phyloP scores from a whole-genome alignment of 1,140 invertebrate genomes.

The Lepidostoma basale region DNA sequence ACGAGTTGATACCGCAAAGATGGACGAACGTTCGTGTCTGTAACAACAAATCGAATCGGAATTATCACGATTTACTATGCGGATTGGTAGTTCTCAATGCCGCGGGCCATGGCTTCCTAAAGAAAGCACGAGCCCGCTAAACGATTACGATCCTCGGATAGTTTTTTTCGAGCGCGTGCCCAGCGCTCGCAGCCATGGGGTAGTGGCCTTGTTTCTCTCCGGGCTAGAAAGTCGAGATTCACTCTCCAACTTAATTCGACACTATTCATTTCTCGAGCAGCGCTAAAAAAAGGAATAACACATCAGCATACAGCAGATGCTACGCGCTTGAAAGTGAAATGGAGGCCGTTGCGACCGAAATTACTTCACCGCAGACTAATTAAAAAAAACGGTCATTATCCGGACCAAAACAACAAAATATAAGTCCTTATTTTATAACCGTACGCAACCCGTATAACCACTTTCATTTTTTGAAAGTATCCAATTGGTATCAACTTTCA shows the following conservation, averaged over 20 bases:
- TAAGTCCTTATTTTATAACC: conserved; percentile 33
- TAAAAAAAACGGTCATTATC: conserved; percentile 23
- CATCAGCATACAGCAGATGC: background rate
- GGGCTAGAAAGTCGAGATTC: conserved; percentile 23
- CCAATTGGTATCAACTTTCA: conserved; percentile 42
- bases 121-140: background rate
- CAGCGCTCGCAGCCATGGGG: background rate
- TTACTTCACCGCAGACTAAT: conserved; percentile 20
- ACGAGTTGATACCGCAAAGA: too few species aligned
- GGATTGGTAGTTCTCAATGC: background rate
- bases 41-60: background rate
- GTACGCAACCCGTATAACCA: conserved; percentile 32
- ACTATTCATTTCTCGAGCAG: background rate
- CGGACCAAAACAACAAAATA: conserved; percentile 18
- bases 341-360: background rate
- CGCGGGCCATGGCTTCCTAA: background rate
- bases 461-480: conserved; percentile 44
- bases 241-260: conserved; percentile 6
- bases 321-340: conserved; percentile 14
- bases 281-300: conserved; percentile 15
- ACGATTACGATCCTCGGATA: background rate
- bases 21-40: too few species aligned
- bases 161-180: background rate
- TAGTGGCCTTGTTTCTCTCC: conserved; percentile 19
- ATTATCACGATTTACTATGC: background rate